Evolutionary conservation across 2,888 invertebrate species (phyloP), one percentile per base, ranked within the genome.

Genomic region (Cheiracanthium punctorium): DNA sequence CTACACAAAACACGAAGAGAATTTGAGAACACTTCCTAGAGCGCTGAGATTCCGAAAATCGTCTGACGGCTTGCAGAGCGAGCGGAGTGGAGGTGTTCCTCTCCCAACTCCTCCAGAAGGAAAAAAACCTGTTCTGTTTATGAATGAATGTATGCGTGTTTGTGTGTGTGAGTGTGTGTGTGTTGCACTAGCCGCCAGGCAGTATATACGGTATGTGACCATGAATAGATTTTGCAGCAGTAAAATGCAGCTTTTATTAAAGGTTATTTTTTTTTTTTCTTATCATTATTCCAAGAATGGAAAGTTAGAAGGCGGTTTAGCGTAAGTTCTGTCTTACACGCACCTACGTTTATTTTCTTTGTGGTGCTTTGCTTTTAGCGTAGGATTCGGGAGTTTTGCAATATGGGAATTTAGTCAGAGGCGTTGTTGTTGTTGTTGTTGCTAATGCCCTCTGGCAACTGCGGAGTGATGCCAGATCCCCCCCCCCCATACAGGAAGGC

Each of bases 61-160:
- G 58, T 58, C 58, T 58, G 58, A 24, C 58, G 58, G 17, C 20
- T 58, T 12, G 1, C 58, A 58, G 4, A 24, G n/a, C n/a, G n/a
- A n/a, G n/a, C n/a, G n/a, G n/a, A 58, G 58, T 58, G 58, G 58
- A 58, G 58, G 24, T 24, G 58, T 58, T 58, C 58, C 24, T 58
- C 12, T 20, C 24, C 7, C 24, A n/a, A n/a, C n/a, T n/a, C n/a
- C n/a, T n/a, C n/a, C 37, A 37, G 37, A 10, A 7, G 24, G 58
- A 24, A 24, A 24, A 24, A 58, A 58, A 58, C 58, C 58, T 58
- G 58, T 58, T 58, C 58, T 5, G 58, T 58, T 20, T 58, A 58
- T 58, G 58, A 58, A 58, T 58, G 58, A 17, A 58, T 58, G 58
- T 12, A 58, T 58, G 58, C 4, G 12, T 58, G 24, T 58, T n/a